These are phyloP conservation scores for Hydropotes inermis DNA, from an alignment of 2,113 vertebrate species.

Conservation along the genomic window DNA sequence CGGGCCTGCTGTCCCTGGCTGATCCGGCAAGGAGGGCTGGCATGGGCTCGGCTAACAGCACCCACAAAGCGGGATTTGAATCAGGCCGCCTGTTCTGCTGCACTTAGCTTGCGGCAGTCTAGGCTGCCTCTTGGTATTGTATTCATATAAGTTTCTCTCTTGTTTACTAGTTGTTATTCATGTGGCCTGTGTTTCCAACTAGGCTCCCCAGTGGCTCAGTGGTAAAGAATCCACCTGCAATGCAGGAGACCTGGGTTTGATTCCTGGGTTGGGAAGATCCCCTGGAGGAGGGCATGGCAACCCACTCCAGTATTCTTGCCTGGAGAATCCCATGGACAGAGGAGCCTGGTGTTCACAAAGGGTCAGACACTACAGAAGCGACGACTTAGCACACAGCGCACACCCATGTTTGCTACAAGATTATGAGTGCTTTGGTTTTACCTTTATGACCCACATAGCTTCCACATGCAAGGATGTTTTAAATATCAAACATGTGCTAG, in stretches of 20 bases:
- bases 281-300: neutral
- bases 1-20: neutral
- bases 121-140: neutral
- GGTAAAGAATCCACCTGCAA: neutral
- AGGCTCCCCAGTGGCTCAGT: neutral
- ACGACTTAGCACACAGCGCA: fast-evolving
- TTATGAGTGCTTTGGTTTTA: neutral
- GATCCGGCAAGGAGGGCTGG: neutral
- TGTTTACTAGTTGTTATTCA: neutral
- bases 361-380: neutral
- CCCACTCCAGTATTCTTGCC: neutral
- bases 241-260: neutral
- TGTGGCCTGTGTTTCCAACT: neutral
- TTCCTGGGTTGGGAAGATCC: neutral
- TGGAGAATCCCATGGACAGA: neutral
- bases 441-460: neutral
- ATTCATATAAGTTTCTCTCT: neutral
- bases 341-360: neutral
- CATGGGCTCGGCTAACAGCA: neutral
- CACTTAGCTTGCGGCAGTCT: neutral
- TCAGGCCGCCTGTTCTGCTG: neutral
- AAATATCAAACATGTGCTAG: neutral
- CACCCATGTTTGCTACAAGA: neutral
- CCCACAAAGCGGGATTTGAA: neutral
- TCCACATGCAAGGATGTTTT: neutral